Evolutionary conservation across 2,888 invertebrate genomes (phyloP).

Genomic region (Archips crataeganus): DNA sequence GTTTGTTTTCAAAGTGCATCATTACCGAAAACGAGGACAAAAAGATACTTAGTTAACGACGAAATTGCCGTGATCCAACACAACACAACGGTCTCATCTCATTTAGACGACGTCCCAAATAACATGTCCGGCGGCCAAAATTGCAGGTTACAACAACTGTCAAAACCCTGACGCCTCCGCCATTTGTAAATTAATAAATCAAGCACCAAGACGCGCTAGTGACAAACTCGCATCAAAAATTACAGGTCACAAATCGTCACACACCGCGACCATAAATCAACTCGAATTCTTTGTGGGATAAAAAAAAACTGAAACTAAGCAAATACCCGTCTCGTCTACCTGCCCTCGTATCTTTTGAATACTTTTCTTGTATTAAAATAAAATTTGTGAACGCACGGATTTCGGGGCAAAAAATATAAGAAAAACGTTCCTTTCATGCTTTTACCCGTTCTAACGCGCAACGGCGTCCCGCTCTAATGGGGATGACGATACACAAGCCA

Average conservation of each 20-base stretch:
- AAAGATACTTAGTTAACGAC: slow-evolving; percentile 30
- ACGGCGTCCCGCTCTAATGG: slow-evolving; percentile 62
- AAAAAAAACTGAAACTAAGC: slow-evolving; percentile 76
- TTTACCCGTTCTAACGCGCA: slow-evolving; percentile 56
- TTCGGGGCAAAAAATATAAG: slow-evolving; percentile 80
- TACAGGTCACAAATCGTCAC: slow-evolving; percentile 85
- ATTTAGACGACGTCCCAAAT: slow-evolving; percentile 46
- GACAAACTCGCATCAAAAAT: slow-evolving; percentile 84
- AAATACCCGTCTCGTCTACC: slow-evolving; percentile 82
- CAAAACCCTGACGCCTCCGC: slow-evolving; percentile 72
- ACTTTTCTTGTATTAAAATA: slow-evolving; percentile 84
- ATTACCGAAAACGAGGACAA: slow-evolving; percentile 26
- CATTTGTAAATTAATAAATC: slow-evolving; percentile 80
- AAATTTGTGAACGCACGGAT: slow-evolving; percentile 81
- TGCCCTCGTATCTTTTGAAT: slow-evolving; percentile 83
- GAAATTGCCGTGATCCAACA: slow-evolving; percentile 29
- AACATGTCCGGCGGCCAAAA: slow-evolving; percentile 55
- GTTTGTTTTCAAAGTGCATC: slow-evolving; percentile 25
- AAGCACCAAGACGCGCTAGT: slow-evolving; percentile 69
- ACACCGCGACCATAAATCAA: slow-evolving; percentile 80
- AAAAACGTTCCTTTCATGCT: slow-evolving; percentile 75
- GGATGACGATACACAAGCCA: slow-evolving; percentile 64
- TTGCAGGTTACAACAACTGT: slow-evolving; percentile 74
- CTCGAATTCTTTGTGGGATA: slow-evolving; percentile 76
- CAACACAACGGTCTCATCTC: slow-evolving; percentile 10